Percentiles rank a stretch among this genome's conserved stretches.
Conservation (phyloP, 2,888 invertebrate genomes). For the Synergus gifuensis region DNA sequence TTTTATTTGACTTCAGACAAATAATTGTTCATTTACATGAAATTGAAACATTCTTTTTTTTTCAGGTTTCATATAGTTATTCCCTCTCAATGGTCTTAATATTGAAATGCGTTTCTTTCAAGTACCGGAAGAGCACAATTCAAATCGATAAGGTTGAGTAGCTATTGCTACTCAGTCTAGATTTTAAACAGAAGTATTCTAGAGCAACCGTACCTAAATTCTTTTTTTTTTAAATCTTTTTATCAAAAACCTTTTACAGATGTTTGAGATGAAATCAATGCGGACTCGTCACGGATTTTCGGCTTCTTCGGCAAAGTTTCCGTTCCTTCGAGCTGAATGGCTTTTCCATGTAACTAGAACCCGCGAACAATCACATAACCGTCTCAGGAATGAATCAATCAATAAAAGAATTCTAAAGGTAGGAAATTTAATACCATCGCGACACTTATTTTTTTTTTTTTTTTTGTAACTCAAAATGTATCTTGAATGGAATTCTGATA, state of each 20-base stretch:
- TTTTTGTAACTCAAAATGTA: not conserved
- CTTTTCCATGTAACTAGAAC: constrained; percentile 72
- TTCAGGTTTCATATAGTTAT: not conserved
- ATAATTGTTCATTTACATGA: not conserved
- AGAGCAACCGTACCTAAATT: not conserved
- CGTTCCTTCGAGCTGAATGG: constrained; percentile 69
- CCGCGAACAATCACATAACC: constrained; percentile 12
- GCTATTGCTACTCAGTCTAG: not conserved
- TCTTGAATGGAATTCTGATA: no score
- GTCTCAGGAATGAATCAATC: constrained; percentile 6
- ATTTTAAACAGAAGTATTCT: not conserved
- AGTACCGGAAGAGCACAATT: not conserved
- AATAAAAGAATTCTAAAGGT: constrained; percentile 9
- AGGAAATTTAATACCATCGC: not conserved
- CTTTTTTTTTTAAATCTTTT: not conserved
- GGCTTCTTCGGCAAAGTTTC: constrained; percentile 50
- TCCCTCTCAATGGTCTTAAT: not conserved
- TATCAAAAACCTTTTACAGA: constrained; percentile 43
- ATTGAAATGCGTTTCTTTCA: not conserved
- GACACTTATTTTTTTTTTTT: not conserved
- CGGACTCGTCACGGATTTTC: constrained; percentile 55
- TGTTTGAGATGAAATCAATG: constrained; percentile 58
- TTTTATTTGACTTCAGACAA: no score
- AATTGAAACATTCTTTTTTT: not conserved
- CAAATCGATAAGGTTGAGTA: constrained; percentile 4